Evolutionary conservation across 1,140 invertebrate species (phyloP).

Genomic region (Hirudo medicinalis): DNA sequence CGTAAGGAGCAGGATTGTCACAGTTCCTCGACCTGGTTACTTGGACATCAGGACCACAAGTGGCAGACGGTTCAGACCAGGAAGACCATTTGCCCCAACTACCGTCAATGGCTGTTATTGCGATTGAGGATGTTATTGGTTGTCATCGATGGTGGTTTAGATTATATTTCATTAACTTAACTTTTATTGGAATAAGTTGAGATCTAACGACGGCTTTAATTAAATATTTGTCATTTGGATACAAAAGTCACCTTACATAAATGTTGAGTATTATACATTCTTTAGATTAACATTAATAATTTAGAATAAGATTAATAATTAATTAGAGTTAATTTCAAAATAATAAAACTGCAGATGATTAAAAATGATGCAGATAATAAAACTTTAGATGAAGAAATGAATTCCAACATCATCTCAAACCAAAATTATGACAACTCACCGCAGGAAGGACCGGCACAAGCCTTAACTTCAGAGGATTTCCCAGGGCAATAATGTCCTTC

Average conservation of each 20-base stretch:
- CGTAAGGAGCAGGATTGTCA: constrained; percentile 26
- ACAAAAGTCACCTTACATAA: too few relatives aligned
- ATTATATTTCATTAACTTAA: background rate
- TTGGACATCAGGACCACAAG: constrained; percentile 4
- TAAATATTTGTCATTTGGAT: background rate
- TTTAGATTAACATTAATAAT: too few relatives aligned
- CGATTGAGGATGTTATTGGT: too few relatives aligned
- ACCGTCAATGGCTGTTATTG: background rate
- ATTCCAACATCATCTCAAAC: background rate
- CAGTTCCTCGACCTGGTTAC: constrained; percentile 47
- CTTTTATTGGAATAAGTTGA: background rate
- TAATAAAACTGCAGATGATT: too few relatives aligned
- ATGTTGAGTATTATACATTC: too few relatives aligned
- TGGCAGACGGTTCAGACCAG: background rate
- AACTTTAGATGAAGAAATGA: background rate
- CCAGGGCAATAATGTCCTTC: constrained; percentile 16
- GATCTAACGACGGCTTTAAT: background rate
- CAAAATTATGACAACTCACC: background rate
- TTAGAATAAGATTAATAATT: background rate
- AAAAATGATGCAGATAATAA: too few relatives aligned
- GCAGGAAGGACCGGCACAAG: background rate
- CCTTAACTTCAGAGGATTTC: background rate
- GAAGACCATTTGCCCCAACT: constrained; percentile 11
- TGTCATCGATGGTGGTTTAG: background rate
- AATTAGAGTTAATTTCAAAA: background rate